These are phyloP conservation scores for Dinocampus coccinellae DNA, from an alignment of 2,888 invertebrate species.

Conservation along the genomic window DNA sequence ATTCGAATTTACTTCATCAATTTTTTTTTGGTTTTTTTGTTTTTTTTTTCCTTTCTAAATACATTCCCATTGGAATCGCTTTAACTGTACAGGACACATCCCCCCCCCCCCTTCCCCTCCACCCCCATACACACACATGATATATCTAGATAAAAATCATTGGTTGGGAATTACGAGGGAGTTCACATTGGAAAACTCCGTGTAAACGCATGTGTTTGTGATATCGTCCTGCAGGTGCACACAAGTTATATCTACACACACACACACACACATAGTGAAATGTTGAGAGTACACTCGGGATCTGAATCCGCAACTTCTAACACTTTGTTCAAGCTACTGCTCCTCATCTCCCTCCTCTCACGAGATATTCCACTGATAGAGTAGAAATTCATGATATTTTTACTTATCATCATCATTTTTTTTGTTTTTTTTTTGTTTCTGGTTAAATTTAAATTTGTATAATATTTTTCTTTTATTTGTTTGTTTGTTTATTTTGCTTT, in stretches of 20 bases:
- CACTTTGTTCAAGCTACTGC: neutral
- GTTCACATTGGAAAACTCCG: neutral
- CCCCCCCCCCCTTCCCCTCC: no score
- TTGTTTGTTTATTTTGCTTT: no score
- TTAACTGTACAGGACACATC: neutral
- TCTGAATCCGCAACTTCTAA: slow-evolving; percentile 12
- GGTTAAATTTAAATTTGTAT: no score
- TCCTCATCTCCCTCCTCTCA: neutral
- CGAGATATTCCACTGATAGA: neutral
- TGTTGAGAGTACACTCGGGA: slow-evolving; percentile 1
- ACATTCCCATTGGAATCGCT: neutral
- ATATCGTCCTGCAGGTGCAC: neutral
- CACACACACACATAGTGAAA: neutral
- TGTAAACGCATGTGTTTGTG: neutral
- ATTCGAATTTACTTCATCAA: neutral
- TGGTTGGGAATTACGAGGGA: neutral
- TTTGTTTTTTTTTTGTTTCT: no score
- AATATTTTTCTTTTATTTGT: no score
- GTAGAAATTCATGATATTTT: neutral
- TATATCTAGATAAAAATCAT: neutral
- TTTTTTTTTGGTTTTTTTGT: neutral
- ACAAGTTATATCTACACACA: no score
- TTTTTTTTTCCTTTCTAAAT: neutral
- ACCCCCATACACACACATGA: no score
- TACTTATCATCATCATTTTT: no score